phyloP scores from a whole-genome alignment of 2,797 vertebrate species.

The Uromys caudimaculatus region DNA sequence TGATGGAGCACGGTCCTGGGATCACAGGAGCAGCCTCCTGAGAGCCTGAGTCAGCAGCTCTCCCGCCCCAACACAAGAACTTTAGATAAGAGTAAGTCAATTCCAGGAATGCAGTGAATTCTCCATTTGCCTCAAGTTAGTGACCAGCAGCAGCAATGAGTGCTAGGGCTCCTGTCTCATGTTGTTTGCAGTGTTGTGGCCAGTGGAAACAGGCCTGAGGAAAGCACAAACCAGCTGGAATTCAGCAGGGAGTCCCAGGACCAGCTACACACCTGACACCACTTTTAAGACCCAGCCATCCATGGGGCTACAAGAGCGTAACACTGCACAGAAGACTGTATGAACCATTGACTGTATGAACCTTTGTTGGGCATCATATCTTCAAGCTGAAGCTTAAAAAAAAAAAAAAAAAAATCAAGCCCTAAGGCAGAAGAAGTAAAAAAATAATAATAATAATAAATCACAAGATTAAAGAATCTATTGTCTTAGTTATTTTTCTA shows the following conservation, averaged over 20 bases:
- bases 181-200: not conserved
- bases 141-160: not conserved
- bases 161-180: not conserved
- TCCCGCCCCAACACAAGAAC: not conserved
- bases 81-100: constrained; percentile 56
- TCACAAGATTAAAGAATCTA: not conserved
- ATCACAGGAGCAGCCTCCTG: not conserved
- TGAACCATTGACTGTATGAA: not conserved
- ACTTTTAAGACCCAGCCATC: not conserved
- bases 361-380: not conserved
- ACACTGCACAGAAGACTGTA: not conserved
- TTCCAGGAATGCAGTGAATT: constrained; percentile 56
- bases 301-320: not conserved
- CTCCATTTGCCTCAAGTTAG: constrained; percentile 43
- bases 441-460: not conserved
- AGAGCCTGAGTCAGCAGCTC: not conserved
- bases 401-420: not conserved
- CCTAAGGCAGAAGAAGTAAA: not conserved
- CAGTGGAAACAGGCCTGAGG: not conserved
- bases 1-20: not conserved
- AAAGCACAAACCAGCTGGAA: not conserved
- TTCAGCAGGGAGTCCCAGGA: not conserved
- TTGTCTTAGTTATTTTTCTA: not conserved
- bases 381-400: not conserved
- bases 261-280: not conserved